Evolutionary conservation across 2,113 vertebrate genomes (phyloP), one percentile per base, ranked within the genome.

Genomic region (Solea senegalensis): DNA sequence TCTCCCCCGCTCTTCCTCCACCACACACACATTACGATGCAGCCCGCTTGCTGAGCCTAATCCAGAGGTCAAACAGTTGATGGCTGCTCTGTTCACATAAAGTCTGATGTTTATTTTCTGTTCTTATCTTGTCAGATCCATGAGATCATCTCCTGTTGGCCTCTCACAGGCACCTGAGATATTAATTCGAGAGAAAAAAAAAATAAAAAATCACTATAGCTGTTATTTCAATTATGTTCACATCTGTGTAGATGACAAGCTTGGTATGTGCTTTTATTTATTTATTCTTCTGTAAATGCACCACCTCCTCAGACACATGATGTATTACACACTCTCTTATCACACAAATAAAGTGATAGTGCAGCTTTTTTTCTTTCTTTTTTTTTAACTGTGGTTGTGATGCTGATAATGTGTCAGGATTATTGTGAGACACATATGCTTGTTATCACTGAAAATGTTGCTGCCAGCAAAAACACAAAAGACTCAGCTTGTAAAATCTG

Each of bases 11-110:
- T 34, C 34, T 34, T 21, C 51, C 28, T 46, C 10, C 55, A 2
- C 11, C 0, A 3, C 8, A 0, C 51, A n/a, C 45, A 8, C 34
- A 34, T 34, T 6, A 34, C 5, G 3, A 6, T 34, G 34, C 34
- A 34, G 34, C 34, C 5, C 34, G 34, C 34, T 34, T 34, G 34
- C 34, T 34, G 34, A 69, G 57, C 44, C 54, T 72, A 55, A 75
- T 43, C 39, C 40, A 21, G 15, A 77, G 71, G 84, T 78, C 74
- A 67, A 69, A 63, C 1, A 12, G 34, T 53, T 51, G 45, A 77
- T 58, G 41, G 48, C 65, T 39, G 34, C 7, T 0, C 50, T 12
- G 27, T 67, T 69, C 21, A 14, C 70, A 62, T 63, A 51, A 40
- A 9, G n/a, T 58, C 9, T 39, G 6, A 34, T 28, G 8, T 68